These are phyloP conservation scores for Sisyra terminalis DNA, from an alignment of 2,888 invertebrate species.

Conservation along the genomic window DNA sequence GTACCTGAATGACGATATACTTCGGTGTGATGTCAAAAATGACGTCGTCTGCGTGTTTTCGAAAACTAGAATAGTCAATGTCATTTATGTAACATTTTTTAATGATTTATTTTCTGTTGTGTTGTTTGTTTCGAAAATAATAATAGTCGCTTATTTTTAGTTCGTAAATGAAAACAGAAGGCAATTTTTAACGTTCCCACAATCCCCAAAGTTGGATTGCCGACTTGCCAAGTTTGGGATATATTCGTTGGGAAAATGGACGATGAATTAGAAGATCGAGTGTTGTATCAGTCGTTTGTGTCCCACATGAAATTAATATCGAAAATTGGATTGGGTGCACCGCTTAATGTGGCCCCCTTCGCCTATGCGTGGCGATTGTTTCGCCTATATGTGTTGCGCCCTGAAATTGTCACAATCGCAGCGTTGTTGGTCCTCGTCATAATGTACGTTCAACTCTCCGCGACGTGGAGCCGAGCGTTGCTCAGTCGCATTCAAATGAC, in stretches of 20 bases:
- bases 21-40: too few species aligned
- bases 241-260: slow-evolving; percentile 40
- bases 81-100: too few species aligned
- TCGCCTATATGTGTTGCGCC: slow-evolving; percentile 60
- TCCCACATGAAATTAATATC: slow-evolving; percentile 77
- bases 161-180: too few species aligned
- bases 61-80: too few species aligned
- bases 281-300: slow-evolving; percentile 73
- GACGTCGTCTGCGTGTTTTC: too few species aligned
- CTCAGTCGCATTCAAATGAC: slow-evolving; percentile 53
- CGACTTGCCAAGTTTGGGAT: too few species aligned
- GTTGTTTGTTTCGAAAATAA: too few species aligned
- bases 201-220: too few species aligned
- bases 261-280: slow-evolving; percentile 81
- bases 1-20: too few species aligned
- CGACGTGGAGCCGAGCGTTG: slow-evolving; percentile 64
- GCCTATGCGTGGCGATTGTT: slow-evolving; percentile 65
- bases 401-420: slow-evolving; percentile 62
- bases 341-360: slow-evolving; percentile 51
- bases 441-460: slow-evolving; percentile 68
- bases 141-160: too few species aligned
- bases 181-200: too few species aligned
- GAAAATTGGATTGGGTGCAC: slow-evolving; percentile 60
- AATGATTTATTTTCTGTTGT: too few species aligned
- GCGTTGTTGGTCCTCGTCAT: slow-evolving; percentile 52